These are phyloP conservation scores for Macaria notata DNA, from an alignment of 2,888 invertebrate species.

Conservation along the genomic window DNA sequence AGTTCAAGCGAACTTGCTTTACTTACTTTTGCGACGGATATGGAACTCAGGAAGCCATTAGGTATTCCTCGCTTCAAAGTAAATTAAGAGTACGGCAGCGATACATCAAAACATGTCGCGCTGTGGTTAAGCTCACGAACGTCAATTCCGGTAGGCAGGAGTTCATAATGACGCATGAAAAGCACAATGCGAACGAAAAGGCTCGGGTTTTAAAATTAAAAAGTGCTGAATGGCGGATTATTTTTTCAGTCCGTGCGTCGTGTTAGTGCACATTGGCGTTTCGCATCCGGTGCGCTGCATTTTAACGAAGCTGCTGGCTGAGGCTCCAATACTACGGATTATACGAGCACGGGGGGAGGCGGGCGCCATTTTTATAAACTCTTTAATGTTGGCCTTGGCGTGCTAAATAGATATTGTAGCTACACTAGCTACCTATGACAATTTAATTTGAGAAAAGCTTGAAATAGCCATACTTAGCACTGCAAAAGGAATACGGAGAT, in stretches of 20 bases:
- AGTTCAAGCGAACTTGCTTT: too few relatives aligned
- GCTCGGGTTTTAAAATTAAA: constrained; percentile 54
- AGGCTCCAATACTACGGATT: constrained; percentile 30
- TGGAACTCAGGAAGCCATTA: constrained; percentile 11
- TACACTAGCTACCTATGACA: too few relatives aligned
- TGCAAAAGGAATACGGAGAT: too few relatives aligned
- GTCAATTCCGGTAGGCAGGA: constrained; percentile 24
- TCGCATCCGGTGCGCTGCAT: constrained; percentile 66
- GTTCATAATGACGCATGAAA: constrained; percentile 47
- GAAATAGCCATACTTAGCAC: too few relatives aligned
- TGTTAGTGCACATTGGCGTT: constrained; percentile 59
- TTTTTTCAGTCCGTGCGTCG: constrained; percentile 50
- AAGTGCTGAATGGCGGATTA: constrained; percentile 52
- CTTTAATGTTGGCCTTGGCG: constrained; percentile 13
- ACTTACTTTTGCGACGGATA: too few relatives aligned
- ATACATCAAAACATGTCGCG: constrained; percentile 34
- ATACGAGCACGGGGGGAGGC: constrained; percentile 22
- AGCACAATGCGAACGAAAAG: constrained; percentile 47
- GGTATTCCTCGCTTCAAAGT: constrained; percentile 13
- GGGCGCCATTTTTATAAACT: constrained; percentile 14
- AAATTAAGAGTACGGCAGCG: constrained; percentile 29
- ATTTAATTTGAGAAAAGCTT: too few relatives aligned
- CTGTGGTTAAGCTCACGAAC: constrained; percentile 30
- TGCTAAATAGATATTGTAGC: constrained; percentile 2
- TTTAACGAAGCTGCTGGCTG: constrained; percentile 57